Base-by-base conservation (phyloP, 2,797 vertebrate species). In the Fistularia tabacaria region DNA sequence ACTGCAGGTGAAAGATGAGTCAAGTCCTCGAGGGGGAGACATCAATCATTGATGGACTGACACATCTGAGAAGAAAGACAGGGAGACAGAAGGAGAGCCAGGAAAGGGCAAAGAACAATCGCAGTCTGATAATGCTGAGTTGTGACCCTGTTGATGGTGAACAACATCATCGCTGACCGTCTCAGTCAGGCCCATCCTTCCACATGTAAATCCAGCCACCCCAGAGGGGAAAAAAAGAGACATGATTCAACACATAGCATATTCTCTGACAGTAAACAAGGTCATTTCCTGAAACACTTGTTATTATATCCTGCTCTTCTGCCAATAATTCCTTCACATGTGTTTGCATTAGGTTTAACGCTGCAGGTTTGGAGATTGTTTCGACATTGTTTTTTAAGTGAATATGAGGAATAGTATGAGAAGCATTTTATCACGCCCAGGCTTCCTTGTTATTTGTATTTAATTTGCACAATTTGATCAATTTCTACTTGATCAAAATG, bases 1-100 rank as follows among this genome's bases (percentile, higher is more conserved):
- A 66, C 73, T 84, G 81, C 77, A 84, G 86, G 86, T 87, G 87
- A 86, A 85, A 81, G 84, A 87, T 81, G 84, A 86, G 77, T 80
- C 78, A 73, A 74, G 71, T 83, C 70, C 73, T 78, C 15, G 0
- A 38, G 78, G 43, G 77, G 79, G 75, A 69, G 67, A 66, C 76
- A 81, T 87, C 82, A 80, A 81, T 87, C 83, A 85, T 62, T 77
- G 71, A 81, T 76, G 58, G 61, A 66, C 45, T 76, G 82, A 89
- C 80, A 76, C 79, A 76, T 82, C 69, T 39, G 71, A 86, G 77
- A 76, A 66, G 51, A 66, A 61, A 69, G 68, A 62, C 62, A 68
- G 59, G 46, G 61, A 80, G 73, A 68, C 54, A 72, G 69, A 66
- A 59, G 64, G 63, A 57, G 60, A 72, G 65, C 61, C 25, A 25